Percentiles rank a stretch among this genome's conserved stretches.
These are phyloP conservation scores for Eonycteris spelaea DNA, from an alignment of 2,113 vertebrate genomes.

Conservation along the genomic window DNA sequence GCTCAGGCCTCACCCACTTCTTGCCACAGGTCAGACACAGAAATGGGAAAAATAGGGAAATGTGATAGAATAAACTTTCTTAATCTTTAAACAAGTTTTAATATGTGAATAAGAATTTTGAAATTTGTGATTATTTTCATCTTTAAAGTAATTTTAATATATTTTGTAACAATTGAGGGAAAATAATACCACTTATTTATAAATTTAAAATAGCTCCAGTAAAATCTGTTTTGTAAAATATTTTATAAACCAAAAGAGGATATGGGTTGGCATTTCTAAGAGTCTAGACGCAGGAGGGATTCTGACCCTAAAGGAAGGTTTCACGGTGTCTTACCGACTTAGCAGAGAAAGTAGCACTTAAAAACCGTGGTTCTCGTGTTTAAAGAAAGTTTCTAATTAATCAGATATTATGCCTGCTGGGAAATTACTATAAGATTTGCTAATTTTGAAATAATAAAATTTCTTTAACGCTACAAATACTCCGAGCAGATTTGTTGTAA, in stretches of 20 bases:
- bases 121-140: not conserved
- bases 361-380: not conserved
- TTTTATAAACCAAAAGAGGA: not conserved
- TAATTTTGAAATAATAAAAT: not conserved
- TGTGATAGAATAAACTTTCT: not conserved
- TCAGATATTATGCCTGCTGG: not conserved
- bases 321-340: not conserved
- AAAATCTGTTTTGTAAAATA: not conserved
- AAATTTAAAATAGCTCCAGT: not conserved
- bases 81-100: not conserved
- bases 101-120: not conserved
- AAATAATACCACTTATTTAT: not conserved
- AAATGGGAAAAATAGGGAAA: too few species aligned
- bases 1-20: rapidly evolving
- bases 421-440: not conserved
- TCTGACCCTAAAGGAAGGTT: not conserved
- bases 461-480: too few species aligned
- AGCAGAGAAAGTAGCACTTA: not conserved
- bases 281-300: not conserved
- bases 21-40: not conserved
- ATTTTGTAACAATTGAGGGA: not conserved
- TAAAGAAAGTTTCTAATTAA: not conserved
- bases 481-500: not conserved
- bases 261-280: not conserved
- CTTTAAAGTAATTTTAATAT: not conserved